phyloP scores from a whole-genome alignment of 2,888 invertebrate genomes.

The Bombylius major region DNA sequence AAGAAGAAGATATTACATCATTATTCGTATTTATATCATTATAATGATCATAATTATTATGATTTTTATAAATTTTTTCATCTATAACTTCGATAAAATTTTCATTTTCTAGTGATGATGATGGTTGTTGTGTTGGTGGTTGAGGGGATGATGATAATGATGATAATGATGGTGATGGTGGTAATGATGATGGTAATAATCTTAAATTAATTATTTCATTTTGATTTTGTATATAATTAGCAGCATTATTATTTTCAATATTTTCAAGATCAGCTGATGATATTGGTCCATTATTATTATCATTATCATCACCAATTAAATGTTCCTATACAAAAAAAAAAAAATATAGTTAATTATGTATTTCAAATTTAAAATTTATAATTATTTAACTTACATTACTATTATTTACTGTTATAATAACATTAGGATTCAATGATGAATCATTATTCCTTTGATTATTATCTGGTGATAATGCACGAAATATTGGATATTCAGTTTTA shows the following conservation, averaged over 20 bases:
- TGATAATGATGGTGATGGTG: not conserved
- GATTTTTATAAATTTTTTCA: no score
- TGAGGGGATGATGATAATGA: not conserved
- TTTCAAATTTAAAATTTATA: not conserved
- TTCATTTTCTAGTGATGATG: not conserved
- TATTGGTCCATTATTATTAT: constrained; percentile 45
- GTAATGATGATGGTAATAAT: not conserved
- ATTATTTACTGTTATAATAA: constrained; percentile 7
- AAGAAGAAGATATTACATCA: no score
- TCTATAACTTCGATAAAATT: no score
- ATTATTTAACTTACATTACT: constrained; percentile 8
- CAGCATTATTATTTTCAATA: constrained; percentile 44
- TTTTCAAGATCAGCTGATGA: constrained; percentile 44
- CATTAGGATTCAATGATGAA: not conserved
- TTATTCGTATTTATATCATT: no score
- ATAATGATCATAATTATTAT: no score
- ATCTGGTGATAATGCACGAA: constrained; percentile 16
- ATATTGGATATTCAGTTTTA: constrained; percentile 18
- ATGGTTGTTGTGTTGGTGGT: no score
- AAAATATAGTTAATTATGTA: not conserved
- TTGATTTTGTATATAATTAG: constrained; percentile 35
- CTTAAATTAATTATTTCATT: constrained; percentile 2
- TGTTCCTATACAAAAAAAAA: constrained; percentile 9
- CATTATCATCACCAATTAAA: constrained; percentile 18
- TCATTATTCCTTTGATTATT: constrained; percentile 8